Conservation (phyloP, 2,113 vertebrate species). For the Bettongia penicillata region DNA sequence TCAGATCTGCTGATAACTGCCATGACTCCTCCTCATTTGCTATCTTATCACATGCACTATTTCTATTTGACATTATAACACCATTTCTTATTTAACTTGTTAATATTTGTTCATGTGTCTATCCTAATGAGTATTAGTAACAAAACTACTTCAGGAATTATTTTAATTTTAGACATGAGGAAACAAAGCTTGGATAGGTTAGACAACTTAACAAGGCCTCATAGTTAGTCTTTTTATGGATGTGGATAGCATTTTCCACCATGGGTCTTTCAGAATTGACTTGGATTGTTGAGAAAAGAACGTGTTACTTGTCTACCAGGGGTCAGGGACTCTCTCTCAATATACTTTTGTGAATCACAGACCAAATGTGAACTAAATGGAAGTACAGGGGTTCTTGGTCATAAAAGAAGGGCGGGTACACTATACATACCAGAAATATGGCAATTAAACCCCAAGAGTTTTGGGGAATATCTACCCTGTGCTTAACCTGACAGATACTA, state of each 20-base stretch:
- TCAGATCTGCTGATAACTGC: not conserved
- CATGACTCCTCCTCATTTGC: not conserved
- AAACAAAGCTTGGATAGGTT: not conserved
- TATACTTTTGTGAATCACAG: not conserved
- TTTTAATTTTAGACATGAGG: not conserved
- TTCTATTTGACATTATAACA: slow-evolving; percentile 24
- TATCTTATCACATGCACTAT: not conserved
- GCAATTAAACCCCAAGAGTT: not conserved
- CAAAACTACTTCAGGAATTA: not conserved
- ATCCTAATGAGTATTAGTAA: not conserved
- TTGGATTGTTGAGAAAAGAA: no score
- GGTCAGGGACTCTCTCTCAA: not conserved
- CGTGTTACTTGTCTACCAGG: not conserved
- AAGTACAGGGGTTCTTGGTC: not conserved
- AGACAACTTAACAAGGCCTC: not conserved
- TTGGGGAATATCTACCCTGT: not conserved
- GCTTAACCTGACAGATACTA: not conserved
- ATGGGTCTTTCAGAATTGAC: no score
- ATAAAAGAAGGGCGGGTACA: not conserved
- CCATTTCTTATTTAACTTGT: slow-evolving; percentile 4
- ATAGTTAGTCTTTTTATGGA: not conserved
- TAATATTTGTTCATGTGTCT: not conserved
- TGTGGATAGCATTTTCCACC: no score
- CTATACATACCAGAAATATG: not conserved
- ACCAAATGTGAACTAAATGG: not conserved